These are phyloP conservation scores for Drosophila gunungcola DNA, from an alignment of 1,140 invertebrate species.

Conservation along the genomic window DNA sequence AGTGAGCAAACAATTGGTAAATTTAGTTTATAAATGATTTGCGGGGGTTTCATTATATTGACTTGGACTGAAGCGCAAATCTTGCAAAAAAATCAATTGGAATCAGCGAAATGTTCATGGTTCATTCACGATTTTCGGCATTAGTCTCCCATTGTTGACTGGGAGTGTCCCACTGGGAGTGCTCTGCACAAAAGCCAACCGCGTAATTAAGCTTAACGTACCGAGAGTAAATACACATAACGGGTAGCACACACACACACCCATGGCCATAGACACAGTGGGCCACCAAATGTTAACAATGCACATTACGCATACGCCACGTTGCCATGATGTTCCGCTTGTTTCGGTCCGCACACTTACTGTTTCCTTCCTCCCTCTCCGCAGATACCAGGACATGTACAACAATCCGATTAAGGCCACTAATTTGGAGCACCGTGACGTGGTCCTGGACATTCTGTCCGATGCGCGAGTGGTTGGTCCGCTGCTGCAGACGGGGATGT, in stretches of 20 bases:
- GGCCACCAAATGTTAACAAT: constrained; percentile 64
- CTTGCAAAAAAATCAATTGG: constrained; percentile 26
- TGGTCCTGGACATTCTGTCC: constrained; percentile 93
- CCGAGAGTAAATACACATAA: constrained; percentile 40
- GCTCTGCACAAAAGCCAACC: constrained; percentile 40
- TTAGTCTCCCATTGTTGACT: constrained; percentile 36
- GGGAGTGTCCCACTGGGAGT: constrained; percentile 12
- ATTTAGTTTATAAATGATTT: background rate
- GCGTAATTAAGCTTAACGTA: constrained; percentile 59
- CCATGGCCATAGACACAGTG: constrained; percentile 27
- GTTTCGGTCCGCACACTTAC: background rate
- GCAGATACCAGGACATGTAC: constrained; percentile 87
- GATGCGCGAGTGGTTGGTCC: constrained; percentile 93
- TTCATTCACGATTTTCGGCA: constrained; percentile 29
- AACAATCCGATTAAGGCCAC: constrained; percentile 87
- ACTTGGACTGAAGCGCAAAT: background rate
- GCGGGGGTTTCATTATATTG: constrained; percentile 8
- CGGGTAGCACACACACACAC: constrained; percentile 11
- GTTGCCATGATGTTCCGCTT: constrained; percentile 37
- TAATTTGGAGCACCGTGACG: constrained; percentile 90
- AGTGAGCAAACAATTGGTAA: too few relatives aligned
- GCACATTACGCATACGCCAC: constrained; percentile 66
- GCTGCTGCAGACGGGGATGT: constrained; percentile 89
- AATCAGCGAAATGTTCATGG: constrained; percentile 32
- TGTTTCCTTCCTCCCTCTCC: constrained; percentile 12